Percentiles rank a stretch among this genome's conserved stretches.
Conservation (phyloP, 2,888 invertebrate genomes). For the Tetramorium bicarinatum region DNA sequence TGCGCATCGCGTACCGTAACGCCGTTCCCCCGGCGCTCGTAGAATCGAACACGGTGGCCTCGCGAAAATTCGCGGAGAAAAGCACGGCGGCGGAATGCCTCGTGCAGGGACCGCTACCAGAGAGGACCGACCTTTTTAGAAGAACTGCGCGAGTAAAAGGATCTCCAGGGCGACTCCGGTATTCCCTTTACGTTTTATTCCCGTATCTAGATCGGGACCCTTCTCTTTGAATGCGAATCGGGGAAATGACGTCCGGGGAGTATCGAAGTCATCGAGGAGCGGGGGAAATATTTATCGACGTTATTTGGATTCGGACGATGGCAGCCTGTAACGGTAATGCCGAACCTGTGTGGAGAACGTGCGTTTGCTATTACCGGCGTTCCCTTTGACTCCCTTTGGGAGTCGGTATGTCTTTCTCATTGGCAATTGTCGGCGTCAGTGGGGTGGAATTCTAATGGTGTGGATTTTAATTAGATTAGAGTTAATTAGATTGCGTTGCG, state of each 20-base stretch:
- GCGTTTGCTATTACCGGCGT: slow-evolving; percentile 19
- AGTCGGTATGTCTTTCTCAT: slow-evolving; percentile 38
- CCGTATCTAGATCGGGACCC: slow-evolving; percentile 49
- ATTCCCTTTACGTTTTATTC: slow-evolving; percentile 62
- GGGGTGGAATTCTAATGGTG: slow-evolving; percentile 51
- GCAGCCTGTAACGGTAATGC: slow-evolving; percentile 20
- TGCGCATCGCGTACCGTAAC: slow-evolving; percentile 75
- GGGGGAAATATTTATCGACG: slow-evolving; percentile 51
- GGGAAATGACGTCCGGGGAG: slow-evolving; percentile 36
- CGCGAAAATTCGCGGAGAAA: slow-evolving; percentile 58
- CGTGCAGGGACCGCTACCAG: slow-evolving; percentile 27
- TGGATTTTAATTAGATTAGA: slow-evolving; percentile 57
- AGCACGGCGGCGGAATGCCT: slow-evolving; percentile 48
- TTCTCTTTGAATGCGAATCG: slow-evolving; percentile 51
- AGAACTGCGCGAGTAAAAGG: slow-evolving; percentile 48
- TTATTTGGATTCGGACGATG: slow-evolving; percentile 50
- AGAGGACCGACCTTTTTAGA: slow-evolving; percentile 42
- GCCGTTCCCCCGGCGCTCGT: slow-evolving; percentile 40
- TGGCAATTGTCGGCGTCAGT: slow-evolving; percentile 50
- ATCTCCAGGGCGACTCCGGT: slow-evolving; percentile 55
- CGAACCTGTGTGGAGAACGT: slow-evolving; percentile 30
- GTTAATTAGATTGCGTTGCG: slow-evolving; percentile 50
- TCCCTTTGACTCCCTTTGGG: slow-evolving; percentile 51
- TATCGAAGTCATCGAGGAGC: slow-evolving; percentile 44
- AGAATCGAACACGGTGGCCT: slow-evolving; percentile 56